phyloP scores from a whole-genome alignment of 2,113 vertebrate genomes.

The Bubo blakistoni region DNA sequence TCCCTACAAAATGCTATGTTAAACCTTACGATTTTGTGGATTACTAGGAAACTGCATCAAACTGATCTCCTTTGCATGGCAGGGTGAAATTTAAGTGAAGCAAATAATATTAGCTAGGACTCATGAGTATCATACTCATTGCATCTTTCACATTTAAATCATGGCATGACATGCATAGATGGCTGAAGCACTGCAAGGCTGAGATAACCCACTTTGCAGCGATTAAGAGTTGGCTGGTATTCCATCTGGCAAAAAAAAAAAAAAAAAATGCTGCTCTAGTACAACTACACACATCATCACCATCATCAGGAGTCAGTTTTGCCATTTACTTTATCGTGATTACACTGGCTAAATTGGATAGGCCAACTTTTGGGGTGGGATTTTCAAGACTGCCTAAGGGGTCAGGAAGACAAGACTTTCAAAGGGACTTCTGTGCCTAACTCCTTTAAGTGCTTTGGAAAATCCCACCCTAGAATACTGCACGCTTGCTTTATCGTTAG shows the following conservation, averaged over 20 bases:
- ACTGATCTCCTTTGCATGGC: slow-evolving; percentile 72
- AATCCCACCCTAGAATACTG: slow-evolving; percentile 59
- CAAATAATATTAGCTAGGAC: slow-evolving; percentile 73
- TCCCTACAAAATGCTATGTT: slow-evolving; percentile 69
- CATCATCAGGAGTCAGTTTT: slow-evolving; percentile 30
- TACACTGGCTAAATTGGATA: slow-evolving; percentile 36
- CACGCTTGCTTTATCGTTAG: slow-evolving; percentile 41
- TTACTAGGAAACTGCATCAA: slow-evolving; percentile 75
- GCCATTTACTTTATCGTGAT: not conserved
- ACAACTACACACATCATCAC: slow-evolving; percentile 20
- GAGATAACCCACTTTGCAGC: slow-evolving; percentile 70
- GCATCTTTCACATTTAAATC: slow-evolving; percentile 74
- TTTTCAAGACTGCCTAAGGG: slow-evolving; percentile 62
- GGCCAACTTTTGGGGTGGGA: slow-evolving; percentile 61
- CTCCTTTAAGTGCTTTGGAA: slow-evolving; percentile 67
- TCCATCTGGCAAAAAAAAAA: slow-evolving; percentile 50
- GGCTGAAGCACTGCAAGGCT: slow-evolving; percentile 60
- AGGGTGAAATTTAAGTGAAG: slow-evolving; percentile 74
- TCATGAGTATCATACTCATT: slow-evolving; percentile 64
- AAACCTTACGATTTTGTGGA: slow-evolving; percentile 71
- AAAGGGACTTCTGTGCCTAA: slow-evolving; percentile 64
- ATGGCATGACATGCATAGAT: slow-evolving; percentile 71
- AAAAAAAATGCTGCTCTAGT: not conserved
- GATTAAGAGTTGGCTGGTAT: slow-evolving; percentile 62
- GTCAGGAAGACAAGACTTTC: slow-evolving; percentile 62